phyloP scores from a whole-genome alignment of 2,888 invertebrate genomes.

The Lochmaea crataegi region DNA sequence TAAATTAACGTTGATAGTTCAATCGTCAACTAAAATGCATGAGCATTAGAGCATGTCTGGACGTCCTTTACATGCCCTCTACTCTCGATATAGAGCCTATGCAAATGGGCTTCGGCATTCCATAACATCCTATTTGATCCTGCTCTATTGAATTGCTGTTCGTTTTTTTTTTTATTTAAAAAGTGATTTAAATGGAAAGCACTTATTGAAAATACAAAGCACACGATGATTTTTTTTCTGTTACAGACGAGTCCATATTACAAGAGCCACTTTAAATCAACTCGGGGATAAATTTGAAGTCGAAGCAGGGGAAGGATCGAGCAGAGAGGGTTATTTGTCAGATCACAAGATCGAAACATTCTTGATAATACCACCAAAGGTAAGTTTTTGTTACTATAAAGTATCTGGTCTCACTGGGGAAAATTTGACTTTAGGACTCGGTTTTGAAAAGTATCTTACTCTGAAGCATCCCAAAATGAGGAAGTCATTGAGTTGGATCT shows the following conservation, averaged over 20 bases:
- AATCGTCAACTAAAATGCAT: conserved; percentile 41
- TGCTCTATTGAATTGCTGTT: conserved; percentile 1
- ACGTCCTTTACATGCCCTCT: conserved; percentile 3
- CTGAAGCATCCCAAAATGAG: too few species aligned
- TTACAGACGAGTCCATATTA: conserved; percentile 86
- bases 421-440: not conserved
- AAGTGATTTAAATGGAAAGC: not conserved
- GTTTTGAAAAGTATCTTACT: too few species aligned
- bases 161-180: not conserved
- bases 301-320: conserved; percentile 84
- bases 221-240: not conserved
- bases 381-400: conserved; percentile 58
- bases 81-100: not conserved
- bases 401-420: too few species aligned
- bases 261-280: conserved; percentile 84
- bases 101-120: conserved; percentile 12
- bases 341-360: conserved; percentile 91
- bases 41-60: conserved; percentile 32
- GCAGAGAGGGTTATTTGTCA: conserved; percentile 85
- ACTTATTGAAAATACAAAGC: not conserved
- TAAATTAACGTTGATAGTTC: conserved; percentile 44
- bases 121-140: conserved; percentile 7
- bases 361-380: conserved; percentile 86
- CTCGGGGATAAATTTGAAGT: conserved; percentile 86
- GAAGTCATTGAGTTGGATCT: too few species aligned